A percentile compares a stretch with the other conserved stretches of the same genome.
Evolutionary conservation across 2,113 vertebrate genomes (phyloP).

Genomic region (Galbula dea): DNA sequence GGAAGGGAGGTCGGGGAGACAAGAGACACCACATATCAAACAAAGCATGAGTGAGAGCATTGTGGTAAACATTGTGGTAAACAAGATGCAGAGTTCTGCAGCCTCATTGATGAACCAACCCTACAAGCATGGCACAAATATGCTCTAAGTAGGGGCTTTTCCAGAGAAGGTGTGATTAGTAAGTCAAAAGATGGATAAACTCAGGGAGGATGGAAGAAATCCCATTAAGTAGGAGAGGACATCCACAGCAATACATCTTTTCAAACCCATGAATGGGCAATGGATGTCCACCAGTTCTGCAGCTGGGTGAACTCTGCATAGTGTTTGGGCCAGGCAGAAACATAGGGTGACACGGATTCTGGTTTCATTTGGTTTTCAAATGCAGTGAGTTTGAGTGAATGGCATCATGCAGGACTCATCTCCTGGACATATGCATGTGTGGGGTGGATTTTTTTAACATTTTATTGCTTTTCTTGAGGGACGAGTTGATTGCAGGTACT

Average conservation of each 20-base stretch:
- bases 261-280: neutral
- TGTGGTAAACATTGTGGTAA: neutral
- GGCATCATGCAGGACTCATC: neutral
- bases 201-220: neutral
- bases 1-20: neutral
- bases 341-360: neutral
- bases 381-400: neutral
- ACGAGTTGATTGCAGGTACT: neutral
- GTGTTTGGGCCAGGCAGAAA: neutral
- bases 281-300: neutral
- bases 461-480: neutral
- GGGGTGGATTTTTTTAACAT: neutral
- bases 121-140: neutral
- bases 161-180: neutral
- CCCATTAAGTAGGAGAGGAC: neutral
- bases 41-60: rapidly evolving
- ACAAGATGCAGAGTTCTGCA: neutral
- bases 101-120: neutral
- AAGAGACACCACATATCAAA: neutral
- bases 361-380: neutral
- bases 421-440: neutral
- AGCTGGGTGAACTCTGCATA: neutral
- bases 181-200: neutral
- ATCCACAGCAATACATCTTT: neutral
- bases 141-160: neutral